Conservation (phyloP, 2,797 vertebrate species). For the Gymnocypris eckloni region DNA sequence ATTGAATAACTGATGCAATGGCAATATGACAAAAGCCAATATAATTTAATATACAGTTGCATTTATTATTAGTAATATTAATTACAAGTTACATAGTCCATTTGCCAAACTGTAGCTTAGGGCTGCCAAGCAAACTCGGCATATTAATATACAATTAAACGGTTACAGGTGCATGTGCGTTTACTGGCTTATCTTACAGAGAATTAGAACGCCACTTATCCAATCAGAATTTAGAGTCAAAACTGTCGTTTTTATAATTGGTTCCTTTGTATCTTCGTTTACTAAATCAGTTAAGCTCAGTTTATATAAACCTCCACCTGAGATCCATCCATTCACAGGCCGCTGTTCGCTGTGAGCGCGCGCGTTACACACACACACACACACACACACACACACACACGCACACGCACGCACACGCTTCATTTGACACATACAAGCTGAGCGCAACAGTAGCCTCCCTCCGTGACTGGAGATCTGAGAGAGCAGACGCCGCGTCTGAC, state of each 20-base stretch:
- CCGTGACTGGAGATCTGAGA: constrained; percentile 19
- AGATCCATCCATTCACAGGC: constrained; percentile 4
- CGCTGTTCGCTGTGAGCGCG: constrained; percentile 1
- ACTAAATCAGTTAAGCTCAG: background rate
- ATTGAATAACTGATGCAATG: background rate
- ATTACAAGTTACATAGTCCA: background rate
- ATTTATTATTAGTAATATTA: background rate
- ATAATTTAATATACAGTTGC: background rate
- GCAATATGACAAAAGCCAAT: background rate
- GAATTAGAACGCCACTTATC: background rate
- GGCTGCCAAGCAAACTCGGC: background rate
- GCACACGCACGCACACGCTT: background rate
- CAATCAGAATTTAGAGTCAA: background rate
- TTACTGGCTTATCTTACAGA: background rate
- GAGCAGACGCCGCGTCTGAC: background rate
- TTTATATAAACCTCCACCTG: constrained; percentile 5
- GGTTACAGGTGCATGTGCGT: background rate
- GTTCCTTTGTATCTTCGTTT: background rate
- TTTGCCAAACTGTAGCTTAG: background rate
- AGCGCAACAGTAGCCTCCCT: constrained; percentile 45
- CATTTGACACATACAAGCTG: constrained; percentile 37
- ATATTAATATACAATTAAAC: background rate
- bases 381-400: background rate
- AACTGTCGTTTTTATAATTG: background rate
- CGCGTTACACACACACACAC: background rate